phyloP scores from a whole-genome alignment of 1,140 invertebrate species.

The Metaphire vulgaris region DNA sequence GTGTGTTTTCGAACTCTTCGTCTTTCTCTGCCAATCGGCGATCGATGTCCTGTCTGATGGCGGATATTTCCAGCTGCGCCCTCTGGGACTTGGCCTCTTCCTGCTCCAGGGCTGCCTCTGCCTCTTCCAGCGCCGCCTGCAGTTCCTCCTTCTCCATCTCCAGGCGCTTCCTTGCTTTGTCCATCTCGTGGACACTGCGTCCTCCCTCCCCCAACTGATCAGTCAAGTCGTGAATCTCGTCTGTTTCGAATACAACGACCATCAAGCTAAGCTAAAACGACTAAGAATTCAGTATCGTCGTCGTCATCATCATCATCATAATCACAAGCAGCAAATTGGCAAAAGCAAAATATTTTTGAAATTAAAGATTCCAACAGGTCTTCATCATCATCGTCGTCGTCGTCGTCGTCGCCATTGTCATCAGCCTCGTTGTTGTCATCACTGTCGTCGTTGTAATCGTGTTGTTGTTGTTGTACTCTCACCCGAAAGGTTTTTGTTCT shows the following conservation, averaged over 20 bases:
- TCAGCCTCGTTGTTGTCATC: no score
- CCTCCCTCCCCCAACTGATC: slow-evolving; percentile 98
- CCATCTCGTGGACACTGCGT: slow-evolving; percentile 83
- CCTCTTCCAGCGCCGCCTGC: slow-evolving; percentile 95
- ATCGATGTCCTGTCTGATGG: slow-evolving; percentile 96
- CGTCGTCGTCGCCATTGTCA: no score
- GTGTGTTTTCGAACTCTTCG: slow-evolving; percentile 98
- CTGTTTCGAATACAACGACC: no score
- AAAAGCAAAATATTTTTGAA: no score
- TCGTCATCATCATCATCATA: no score
- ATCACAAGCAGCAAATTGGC: no score
- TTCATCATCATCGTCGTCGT: no score
- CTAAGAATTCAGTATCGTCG: no score
- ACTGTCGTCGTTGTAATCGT: no score
- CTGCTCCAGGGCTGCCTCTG: slow-evolving; percentile 95
- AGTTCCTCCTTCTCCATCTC: slow-evolving; percentile 99
- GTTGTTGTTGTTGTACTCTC: slow-evolving; percentile 31
- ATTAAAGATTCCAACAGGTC: no score
- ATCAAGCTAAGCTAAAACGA: no score
- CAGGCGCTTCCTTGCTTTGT: slow-evolving; percentile 92
- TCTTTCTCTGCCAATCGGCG: slow-evolving; percentile 96
- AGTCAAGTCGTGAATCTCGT: slow-evolving; percentile 97
- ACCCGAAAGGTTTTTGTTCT: slow-evolving; percentile 97
- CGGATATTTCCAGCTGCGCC: slow-evolving; percentile 90
- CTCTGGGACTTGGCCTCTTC: slow-evolving; percentile 60